A percentile compares a stretch with the other conserved stretches of the same genome.
Conservation (phyloP, 2,797 vertebrate genomes). For the Florisuga fusca region DNA sequence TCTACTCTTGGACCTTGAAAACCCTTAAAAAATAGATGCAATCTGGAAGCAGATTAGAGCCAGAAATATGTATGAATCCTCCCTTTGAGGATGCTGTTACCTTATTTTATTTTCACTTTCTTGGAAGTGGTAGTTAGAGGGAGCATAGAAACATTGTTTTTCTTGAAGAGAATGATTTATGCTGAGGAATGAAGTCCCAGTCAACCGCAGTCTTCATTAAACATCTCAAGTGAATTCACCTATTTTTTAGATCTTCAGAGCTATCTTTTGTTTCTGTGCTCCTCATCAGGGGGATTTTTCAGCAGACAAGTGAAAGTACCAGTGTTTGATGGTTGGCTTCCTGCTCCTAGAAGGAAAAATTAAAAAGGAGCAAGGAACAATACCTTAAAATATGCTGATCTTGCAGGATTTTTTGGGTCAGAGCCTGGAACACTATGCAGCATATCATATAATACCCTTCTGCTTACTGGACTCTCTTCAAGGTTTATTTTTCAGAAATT, state of each 20-base stretch:
- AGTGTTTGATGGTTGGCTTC: background rate
- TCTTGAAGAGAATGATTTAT: background rate
- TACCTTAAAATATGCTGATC: background rate
- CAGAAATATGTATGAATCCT: constrained; percentile 45
- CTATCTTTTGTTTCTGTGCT: background rate
- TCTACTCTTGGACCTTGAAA: constrained; percentile 66
- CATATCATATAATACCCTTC: rapidly evolving
- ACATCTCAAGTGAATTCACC: background rate
- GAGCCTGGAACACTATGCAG: background rate
- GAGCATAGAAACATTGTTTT: constrained; percentile 35
- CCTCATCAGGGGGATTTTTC: background rate
- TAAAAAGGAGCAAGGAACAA: background rate
- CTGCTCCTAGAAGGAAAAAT: background rate
- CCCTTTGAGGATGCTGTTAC: constrained; percentile 40
- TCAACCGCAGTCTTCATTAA: background rate
- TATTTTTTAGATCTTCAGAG: background rate
- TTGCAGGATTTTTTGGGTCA: background rate
- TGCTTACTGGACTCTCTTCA: background rate
- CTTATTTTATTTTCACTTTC: constrained; percentile 54
- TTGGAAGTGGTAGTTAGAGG: constrained; percentile 22
- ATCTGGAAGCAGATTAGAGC: constrained; percentile 58
- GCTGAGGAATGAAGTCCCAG: background rate
- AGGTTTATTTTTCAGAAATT: background rate
- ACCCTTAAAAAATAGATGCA: constrained; percentile 59
- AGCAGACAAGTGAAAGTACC: background rate